Conservation (phyloP, 2,797 vertebrate genomes). For the Malacoraja senta region DNA sequence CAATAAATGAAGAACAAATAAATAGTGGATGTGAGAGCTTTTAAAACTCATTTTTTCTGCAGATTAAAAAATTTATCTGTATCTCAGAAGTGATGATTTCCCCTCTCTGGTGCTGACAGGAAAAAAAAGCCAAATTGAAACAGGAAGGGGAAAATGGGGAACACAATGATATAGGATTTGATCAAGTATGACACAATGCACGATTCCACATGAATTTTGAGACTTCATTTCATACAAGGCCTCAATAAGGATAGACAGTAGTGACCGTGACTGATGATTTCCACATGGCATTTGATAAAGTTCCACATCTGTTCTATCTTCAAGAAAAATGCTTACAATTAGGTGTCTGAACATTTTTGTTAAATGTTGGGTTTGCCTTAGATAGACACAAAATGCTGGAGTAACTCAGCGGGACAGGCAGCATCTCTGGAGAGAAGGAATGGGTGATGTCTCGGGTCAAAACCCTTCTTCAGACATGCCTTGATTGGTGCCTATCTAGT, state of each 20-base stretch:
- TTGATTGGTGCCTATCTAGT: background rate
- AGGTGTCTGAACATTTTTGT: background rate
- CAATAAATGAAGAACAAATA: too few species aligned
- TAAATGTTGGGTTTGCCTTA: background rate
- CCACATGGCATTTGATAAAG: background rate
- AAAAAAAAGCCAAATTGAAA: background rate
- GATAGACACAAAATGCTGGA: too few species aligned
- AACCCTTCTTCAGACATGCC: too few species aligned
- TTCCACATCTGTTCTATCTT: background rate
- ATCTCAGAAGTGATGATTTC: background rate
- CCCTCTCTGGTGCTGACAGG: background rate
- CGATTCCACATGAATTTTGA: background rate
- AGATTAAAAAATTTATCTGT: too few species aligned
- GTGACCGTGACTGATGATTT: background rate
- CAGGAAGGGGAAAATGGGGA: background rate
- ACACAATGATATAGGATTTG: background rate
- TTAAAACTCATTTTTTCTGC: too few species aligned
- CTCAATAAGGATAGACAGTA: background rate
- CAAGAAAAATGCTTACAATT: background rate
- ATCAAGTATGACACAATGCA: background rate
- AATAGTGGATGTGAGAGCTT: too few species aligned
- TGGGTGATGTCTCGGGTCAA: too few species aligned
- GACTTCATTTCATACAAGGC: background rate
- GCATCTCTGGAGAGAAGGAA: too few species aligned
- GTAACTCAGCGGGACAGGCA: too few species aligned